phyloP scores from a whole-genome alignment of 2,113 vertebrate species.

The Leucopsar rothschildi region DNA sequence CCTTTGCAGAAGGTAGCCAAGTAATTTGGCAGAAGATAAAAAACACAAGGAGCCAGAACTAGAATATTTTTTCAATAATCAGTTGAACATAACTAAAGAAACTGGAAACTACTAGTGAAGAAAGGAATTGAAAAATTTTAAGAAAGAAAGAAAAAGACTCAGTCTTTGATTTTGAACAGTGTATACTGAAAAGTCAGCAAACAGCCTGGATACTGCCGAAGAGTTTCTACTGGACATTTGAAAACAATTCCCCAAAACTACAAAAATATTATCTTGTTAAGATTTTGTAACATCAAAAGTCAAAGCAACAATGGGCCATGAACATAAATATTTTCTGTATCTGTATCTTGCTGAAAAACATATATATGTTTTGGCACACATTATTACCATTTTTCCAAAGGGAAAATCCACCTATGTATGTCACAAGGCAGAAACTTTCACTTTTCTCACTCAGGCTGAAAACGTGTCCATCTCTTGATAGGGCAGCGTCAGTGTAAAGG shows the following conservation, averaged over 20 bases:
- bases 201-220: not conserved
- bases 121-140: not conserved
- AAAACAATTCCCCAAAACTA: not conserved
- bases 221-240: not conserved
- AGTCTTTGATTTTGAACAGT: not conserved
- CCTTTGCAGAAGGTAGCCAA: not conserved
- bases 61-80: not conserved
- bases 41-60: not conserved
- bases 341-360: not conserved
- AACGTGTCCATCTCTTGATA: fast-evolving
- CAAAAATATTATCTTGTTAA: not conserved
- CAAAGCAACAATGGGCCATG: not conserved
- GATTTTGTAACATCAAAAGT: not conserved
- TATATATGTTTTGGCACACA: not conserved
- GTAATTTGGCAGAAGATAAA: slow-evolving; percentile 9
- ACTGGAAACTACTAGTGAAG: not conserved
- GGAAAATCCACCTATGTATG: not conserved
- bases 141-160: not conserved
- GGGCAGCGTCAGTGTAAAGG: not conserved
- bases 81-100: not conserved
- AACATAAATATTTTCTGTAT: not conserved
- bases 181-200: not conserved
- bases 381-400: not conserved
- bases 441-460: not conserved
- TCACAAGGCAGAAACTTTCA: not conserved